Evolutionary conservation across 1,140 invertebrate genomes (phyloP), one percentile per base, ranked within the genome.

Genomic region (Aphidius ervi): DNA sequence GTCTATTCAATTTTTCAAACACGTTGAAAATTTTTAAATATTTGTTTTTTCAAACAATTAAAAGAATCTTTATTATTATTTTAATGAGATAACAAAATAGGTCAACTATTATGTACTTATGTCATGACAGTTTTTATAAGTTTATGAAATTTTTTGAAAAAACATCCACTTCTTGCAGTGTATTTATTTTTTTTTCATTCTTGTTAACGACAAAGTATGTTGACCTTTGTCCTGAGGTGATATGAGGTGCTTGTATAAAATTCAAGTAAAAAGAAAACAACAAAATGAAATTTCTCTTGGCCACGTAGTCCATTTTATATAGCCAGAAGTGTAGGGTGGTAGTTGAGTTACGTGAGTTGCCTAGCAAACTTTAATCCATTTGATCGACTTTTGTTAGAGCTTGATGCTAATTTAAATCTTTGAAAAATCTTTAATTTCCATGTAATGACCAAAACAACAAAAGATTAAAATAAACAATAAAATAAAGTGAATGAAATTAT

Each of bases 241-340:
- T 50, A 31, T 6, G 6, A 31, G 23, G 4, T n/a, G 48, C 6
- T 20, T 31, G 6, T 1, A 6, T 47, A 20, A 47, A 20, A 20
- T 2, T 6, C 10, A 16, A 16, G 5, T 5, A 23, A 20, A 23
- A 9, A 31, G 4, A 5, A 50, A 6, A 16, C 48, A 31, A 6
- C 64, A 64, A 61, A 64, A 60, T 65, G 65, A 70, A 69, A 70
- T 70, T 72, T 67, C 66, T 61, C 67, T 62, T 60, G 63, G 66
- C 66, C 68, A 70, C 68, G 68, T 72, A 70, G 63, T 67, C 66
- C 67, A 66, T 72, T 69, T 69, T 66, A 71, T 43, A 69, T 69
- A 63, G 63, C 66, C 63, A 68, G 65, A 45, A 60, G 65, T 65
- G 65, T 47, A 39, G 45, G 23, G 42, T 42, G 46, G 7, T 20